phyloP scores from a whole-genome alignment of 2,113 vertebrate genomes.

The Rostratula benghalensis region DNA sequence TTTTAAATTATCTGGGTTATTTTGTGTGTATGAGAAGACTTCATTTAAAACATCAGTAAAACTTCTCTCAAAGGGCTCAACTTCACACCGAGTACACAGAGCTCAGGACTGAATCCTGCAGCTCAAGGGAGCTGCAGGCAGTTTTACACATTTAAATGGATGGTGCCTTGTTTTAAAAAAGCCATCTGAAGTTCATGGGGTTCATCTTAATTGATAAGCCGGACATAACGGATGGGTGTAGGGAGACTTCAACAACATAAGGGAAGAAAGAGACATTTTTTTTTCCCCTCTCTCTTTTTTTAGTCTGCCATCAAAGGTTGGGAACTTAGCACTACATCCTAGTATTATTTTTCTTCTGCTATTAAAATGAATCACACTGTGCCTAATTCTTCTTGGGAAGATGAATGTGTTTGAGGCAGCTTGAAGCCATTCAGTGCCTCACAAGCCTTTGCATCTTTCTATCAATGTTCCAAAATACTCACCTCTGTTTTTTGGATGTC shows the following conservation, averaged over 20 bases:
- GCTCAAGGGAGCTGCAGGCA: constrained; percentile 68
- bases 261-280: constrained; percentile 62
- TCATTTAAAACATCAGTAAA: constrained; percentile 72
- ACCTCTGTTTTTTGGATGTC: constrained; percentile 72
- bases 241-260: constrained; percentile 70
- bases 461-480: constrained; percentile 74
- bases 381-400: constrained; percentile 77
- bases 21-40: constrained; percentile 64
- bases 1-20: constrained; percentile 70
- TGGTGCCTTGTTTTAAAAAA: constrained; percentile 70
- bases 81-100: constrained; percentile 71
- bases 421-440: constrained; percentile 74
- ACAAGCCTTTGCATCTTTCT: constrained; percentile 73
- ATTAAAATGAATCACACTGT: constrained; percentile 81
- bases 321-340: constrained; percentile 71
- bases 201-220: constrained; percentile 78
- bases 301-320: constrained; percentile 72
- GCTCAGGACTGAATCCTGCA: constrained; percentile 41
- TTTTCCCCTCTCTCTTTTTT: neutral
- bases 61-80: constrained; percentile 69
- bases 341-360: constrained; percentile 78
- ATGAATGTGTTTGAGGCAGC: constrained; percentile 75
- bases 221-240: constrained; percentile 76
- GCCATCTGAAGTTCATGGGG: constrained; percentile 69
- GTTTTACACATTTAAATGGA: constrained; percentile 68